Percentiles rank a stretch among this genome's conserved stretches.
Conservation (phyloP, 1,140 invertebrate genomes). For the Bombus consobrinus region DNA sequence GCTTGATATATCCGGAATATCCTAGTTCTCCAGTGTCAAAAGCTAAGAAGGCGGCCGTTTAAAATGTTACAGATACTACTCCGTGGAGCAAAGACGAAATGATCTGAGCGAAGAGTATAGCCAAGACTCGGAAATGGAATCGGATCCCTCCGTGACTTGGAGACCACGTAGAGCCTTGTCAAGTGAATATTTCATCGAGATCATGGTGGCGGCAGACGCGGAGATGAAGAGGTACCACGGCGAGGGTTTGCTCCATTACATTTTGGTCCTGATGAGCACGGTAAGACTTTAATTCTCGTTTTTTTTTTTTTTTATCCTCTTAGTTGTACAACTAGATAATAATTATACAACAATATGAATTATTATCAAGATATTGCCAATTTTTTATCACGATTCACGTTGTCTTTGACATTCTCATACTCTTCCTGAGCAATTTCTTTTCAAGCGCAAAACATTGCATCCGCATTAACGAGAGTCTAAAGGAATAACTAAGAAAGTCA, state of each 20-base stretch:
- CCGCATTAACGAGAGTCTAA: too few relatives aligned
- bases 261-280: slow-evolving; percentile 91
- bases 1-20: not conserved
- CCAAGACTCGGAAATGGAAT: slow-evolving; percentile 63
- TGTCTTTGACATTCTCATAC: too few relatives aligned
- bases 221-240: slow-evolving; percentile 91
- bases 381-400: too few relatives aligned
- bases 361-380: too few relatives aligned
- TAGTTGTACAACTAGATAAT: too few relatives aligned
- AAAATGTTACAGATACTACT: slow-evolving; percentile 58
- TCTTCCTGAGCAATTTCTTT: too few relatives aligned
- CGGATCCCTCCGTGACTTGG: slow-evolving; percentile 70
- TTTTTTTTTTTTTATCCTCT: not conserved
- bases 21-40: not conserved
- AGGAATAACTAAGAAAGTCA: too few relatives aligned
- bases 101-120: slow-evolving; percentile 52
- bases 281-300: slow-evolving; percentile 79
- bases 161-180: slow-evolving; percentile 78
- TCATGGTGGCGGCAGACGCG: slow-evolving; percentile 90
- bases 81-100: slow-evolving; percentile 47
- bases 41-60: not conserved
- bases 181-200: slow-evolving; percentile 89
- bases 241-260: slow-evolving; percentile 86
- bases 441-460: too few relatives aligned
- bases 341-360: too few relatives aligned